phyloP scores from a whole-genome alignment of 2,113 vertebrate genomes.

The Bufo gargarizans region DNA sequence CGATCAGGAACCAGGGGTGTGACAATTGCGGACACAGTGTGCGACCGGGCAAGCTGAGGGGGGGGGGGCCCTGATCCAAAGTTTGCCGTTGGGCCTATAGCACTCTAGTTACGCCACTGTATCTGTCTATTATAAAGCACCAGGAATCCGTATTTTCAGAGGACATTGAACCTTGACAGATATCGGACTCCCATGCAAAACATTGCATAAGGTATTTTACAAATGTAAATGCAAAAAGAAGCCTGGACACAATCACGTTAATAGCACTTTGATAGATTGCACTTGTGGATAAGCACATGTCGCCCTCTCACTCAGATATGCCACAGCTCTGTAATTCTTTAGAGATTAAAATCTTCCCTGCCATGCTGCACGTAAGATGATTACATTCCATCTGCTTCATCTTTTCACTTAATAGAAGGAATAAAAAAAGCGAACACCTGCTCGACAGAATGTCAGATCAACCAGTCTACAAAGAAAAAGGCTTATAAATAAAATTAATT shows the following conservation, averaged over 20 bases:
- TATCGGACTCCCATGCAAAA: not conserved
- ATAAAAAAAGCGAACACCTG: constrained; percentile 13
- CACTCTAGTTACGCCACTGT: not conserved
- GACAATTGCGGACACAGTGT: too few species aligned
- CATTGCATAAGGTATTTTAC: not conserved
- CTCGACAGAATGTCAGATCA: not conserved
- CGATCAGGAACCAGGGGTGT: too few species aligned
- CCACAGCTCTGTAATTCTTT: constrained; percentile 30
- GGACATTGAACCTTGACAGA: constrained; percentile 12
- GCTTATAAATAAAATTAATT: too few species aligned
- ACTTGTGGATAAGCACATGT: constrained; percentile 26
- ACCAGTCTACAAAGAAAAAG: not conserved
- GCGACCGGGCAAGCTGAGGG: too few species aligned
- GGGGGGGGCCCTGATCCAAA: too few species aligned
- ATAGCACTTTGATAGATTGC: constrained; percentile 42
- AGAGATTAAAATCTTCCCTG: constrained; percentile 45
- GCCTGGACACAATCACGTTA: constrained; percentile 27
- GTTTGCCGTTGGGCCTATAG: too few species aligned
- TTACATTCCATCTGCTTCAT: constrained; percentile 54
- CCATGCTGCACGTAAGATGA: constrained; percentile 43
- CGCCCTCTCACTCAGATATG: not conserved
- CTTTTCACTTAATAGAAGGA: constrained; percentile 38
- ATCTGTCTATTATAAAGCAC: not conserved
- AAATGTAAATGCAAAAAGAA: not conserved
- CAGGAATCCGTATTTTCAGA: not conserved